Conservation (phyloP, 2,113 vertebrate genomes). For the Malurus alboscapulatus region DNA sequence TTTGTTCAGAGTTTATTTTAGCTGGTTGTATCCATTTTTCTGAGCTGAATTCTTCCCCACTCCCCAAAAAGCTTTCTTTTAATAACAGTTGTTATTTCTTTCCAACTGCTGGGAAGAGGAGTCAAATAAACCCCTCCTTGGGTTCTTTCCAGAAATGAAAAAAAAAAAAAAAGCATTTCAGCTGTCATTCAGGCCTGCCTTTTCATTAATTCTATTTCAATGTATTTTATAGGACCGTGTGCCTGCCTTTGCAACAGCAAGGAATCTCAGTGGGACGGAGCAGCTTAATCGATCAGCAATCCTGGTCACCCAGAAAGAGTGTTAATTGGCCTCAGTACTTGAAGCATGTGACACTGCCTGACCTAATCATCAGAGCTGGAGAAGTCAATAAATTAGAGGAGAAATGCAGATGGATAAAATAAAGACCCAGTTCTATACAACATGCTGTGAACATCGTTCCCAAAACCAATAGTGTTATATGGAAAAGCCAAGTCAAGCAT, state of each 20-base stretch:
- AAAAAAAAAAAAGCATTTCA: neutral
- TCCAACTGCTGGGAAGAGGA: slow-evolving; percentile 14
- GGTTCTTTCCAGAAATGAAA: slow-evolving; percentile 39
- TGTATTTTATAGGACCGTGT: neutral
- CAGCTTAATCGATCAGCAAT: slow-evolving; percentile 56
- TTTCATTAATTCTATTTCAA: slow-evolving; percentile 65
- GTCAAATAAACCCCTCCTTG: slow-evolving; percentile 25
- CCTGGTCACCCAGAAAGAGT: slow-evolving; percentile 56
- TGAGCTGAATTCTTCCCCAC: neutral
- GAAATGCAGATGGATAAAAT: slow-evolving; percentile 47
- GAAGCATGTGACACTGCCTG: slow-evolving; percentile 52
- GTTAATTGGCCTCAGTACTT: slow-evolving; percentile 67
- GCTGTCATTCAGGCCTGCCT: slow-evolving; percentile 45
- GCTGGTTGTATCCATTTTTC: neutral
- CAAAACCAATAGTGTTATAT: neutral
- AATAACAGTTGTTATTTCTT: slow-evolving; percentile 58
- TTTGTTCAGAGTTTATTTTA: slow-evolving; percentile 16
- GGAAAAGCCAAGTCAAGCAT: slow-evolving; percentile 11
- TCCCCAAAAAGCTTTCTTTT: slow-evolving; percentile 12
- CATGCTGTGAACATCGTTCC: neutral
- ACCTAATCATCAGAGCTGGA: slow-evolving; percentile 63
- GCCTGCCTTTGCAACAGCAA: slow-evolving; percentile 49
- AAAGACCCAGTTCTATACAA: neutral
- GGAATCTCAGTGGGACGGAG: slow-evolving; percentile 53
- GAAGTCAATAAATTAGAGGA: slow-evolving; percentile 56